Percentiles rank a stretch among this genome's conserved stretches.
Conservation (phyloP, 2,797 vertebrate species). For the Apogon hyalosoma region DNA sequence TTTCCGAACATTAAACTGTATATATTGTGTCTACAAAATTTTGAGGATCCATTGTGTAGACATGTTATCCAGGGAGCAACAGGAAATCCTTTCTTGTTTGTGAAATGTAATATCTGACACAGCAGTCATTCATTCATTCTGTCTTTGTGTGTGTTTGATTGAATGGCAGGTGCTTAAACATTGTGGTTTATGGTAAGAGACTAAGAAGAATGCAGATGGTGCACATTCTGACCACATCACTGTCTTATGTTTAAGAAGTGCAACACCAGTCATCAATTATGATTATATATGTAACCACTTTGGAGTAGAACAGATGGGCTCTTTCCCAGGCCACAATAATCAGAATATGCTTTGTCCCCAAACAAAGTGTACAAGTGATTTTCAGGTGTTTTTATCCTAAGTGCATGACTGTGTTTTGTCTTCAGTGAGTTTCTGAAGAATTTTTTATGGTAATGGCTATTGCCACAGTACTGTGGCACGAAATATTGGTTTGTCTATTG, state of each 20-base stretch:
- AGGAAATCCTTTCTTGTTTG: slow-evolving; percentile 34
- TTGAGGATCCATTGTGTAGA: slow-evolving; percentile 4
- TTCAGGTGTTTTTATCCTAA: neutral
- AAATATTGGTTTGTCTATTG: too few relatives aligned
- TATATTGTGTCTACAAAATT: neutral
- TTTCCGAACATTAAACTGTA: neutral
- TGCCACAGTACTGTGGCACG: too few relatives aligned
- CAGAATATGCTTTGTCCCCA: neutral
- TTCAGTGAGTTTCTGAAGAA: neutral
- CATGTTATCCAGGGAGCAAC: slow-evolving; percentile 23
- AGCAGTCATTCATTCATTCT: neutral
- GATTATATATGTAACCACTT: too few relatives aligned
- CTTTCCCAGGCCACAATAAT: slow-evolving; percentile 8
- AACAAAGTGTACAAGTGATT: neutral
- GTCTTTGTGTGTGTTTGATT: neutral
- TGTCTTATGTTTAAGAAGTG: neutral
- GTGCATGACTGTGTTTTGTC: neutral
- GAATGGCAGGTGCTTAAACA: slow-evolving; percentile 6
- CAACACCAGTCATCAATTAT: neutral
- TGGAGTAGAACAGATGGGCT: neutral
- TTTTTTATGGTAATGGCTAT: neutral
- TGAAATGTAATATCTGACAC: slow-evolving; percentile 24
- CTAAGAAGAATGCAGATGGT: neutral
- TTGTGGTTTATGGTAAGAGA: neutral
- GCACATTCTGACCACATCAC: neutral